Evolutionary conservation across 2,113 vertebrate genomes (phyloP), one percentile per base, ranked within the genome.

Genomic region (Epinephelus fuscoguttatus): DNA sequence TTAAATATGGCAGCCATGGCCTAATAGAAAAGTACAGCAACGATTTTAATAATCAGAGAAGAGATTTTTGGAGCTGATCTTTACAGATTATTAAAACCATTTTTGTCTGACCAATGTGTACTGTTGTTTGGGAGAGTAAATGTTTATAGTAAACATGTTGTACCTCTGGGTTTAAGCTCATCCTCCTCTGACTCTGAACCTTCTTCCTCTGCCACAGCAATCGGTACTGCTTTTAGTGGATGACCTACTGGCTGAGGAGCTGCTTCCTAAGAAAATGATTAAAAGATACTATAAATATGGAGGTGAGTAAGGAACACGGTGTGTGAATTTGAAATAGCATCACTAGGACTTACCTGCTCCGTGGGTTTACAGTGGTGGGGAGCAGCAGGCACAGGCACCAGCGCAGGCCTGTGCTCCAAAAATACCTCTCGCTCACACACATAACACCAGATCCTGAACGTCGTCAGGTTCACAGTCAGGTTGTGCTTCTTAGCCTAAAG

Each of bases 161-260:
- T 93, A 99, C 98, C 98, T 98, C 98, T 96, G 62, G 98, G 98
- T 91, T 98, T 99, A 33, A 99, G 94, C 89, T 99, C 98, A 67
- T 99, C 98, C 1, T 99, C 98, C 75, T 99, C 98, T 0, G 98
- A 99, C 84, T 99, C 98, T 0, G 98, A 99, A 70, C 97, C 96
- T 0, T 98, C 98, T 59, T 99, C 98, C 21, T 99, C 98, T 0
- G 97, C 98, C 88, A 99, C 97, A 2, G 98, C 98, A 3, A 99
- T 97, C 0, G 98, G 98, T 37, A 99, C 98, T 0, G 96, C 96
- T 93, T 96, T 99, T 78, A 98, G 83, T 0, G 96, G 96, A 82
- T 96, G 96, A 78, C 91, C 89, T 42, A 88, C 76, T 33, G 85
- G 87, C 0, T 91, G 94, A 27, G 94, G 82, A 70, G 86, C 52